A percentile compares a stretch with the other conserved stretches of the same genome.
Evolutionary conservation across 92 coral and sea anemone genomes (phyloP).

Genomic region (Parazoanthus swiftii): DNA sequence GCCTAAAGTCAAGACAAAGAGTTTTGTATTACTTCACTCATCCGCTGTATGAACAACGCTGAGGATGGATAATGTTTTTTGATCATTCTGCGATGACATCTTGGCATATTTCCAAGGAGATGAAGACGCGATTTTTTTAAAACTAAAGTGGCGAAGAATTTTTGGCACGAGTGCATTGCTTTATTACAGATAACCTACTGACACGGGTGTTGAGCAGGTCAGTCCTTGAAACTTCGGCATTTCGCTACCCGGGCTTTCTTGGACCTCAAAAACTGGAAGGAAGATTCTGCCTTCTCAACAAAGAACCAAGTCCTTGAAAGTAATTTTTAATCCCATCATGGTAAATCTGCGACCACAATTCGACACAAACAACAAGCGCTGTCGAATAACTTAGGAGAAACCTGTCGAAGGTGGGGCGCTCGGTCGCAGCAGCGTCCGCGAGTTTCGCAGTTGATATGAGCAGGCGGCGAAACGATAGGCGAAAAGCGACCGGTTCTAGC

Average conservation of each 20-base stretch:
- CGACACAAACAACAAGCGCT: conserved; percentile 31
- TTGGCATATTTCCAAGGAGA: conserved; percentile 5
- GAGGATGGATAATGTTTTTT: neutral
- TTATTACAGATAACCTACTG: conserved; percentile 26
- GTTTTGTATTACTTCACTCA: neutral
- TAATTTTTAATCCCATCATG: neutral
- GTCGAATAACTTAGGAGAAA: neutral
- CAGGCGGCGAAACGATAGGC: neutral
- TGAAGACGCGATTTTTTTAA: neutral
- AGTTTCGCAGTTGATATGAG: neutral
- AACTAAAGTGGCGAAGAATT: neutral
- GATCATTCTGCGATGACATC: neutral
- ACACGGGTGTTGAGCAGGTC: conserved; percentile 19
- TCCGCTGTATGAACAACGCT: neutral
- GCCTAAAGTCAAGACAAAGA: neutral
- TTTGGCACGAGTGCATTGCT: neutral
- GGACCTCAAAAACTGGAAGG: conserved; percentile 3
- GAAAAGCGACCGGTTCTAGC: neutral
- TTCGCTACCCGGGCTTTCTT: neutral
- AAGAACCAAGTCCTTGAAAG: neutral
- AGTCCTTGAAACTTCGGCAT: conserved; percentile 1
- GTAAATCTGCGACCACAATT: neutral
- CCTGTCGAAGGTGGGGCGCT: conserved; percentile 35
- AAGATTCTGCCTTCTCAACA: neutral
- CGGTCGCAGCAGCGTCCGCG: neutral